phyloP scores from a whole-genome alignment of 1,140 invertebrate species.

The Drosophila pruinosa region DNA sequence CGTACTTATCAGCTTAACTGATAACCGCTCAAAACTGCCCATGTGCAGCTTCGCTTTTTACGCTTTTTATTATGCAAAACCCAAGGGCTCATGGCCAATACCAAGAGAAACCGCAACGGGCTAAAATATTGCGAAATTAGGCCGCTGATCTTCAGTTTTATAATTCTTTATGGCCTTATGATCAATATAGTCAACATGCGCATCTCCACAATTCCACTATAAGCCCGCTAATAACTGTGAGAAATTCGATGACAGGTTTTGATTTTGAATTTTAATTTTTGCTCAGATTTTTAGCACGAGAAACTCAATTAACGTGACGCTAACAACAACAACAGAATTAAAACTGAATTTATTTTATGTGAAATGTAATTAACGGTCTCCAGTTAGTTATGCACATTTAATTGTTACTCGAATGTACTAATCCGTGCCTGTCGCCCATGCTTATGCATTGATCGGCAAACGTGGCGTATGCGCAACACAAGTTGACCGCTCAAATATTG shows the following conservation, averaged over 20 bases:
- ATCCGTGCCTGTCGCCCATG: slow-evolving; percentile 3
- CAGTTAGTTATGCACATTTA: slow-evolving; percentile 58
- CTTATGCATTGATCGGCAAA: background rate
- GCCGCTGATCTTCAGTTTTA: slow-evolving; percentile 6
- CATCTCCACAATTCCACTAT: background rate
- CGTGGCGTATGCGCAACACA: slow-evolving; percentile 56
- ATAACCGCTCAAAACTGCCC: background rate
- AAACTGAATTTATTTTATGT: slow-evolving; percentile 53
- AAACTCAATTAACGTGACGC: slow-evolving; percentile 60
- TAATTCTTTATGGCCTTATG: background rate
- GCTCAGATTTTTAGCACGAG: slow-evolving; percentile 13
- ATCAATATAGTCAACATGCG: background rate
- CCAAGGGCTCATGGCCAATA: background rate
- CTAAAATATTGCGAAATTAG: slow-evolving; percentile 4
- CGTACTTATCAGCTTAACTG: slow-evolving; percentile 1
- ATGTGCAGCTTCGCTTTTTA: background rate
- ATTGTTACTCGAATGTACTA: slow-evolving; percentile 55
- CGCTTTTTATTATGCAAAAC: slow-evolving; percentile 32
- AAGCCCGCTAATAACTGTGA: slow-evolving; percentile 29
- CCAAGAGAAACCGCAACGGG: no score
- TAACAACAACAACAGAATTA: slow-evolving; percentile 35
- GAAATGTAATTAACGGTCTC: slow-evolving; percentile 52
- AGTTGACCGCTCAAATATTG: slow-evolving; percentile 44
- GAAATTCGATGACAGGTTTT: slow-evolving; percentile 34
- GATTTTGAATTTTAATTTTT: background rate